Percentiles rank a stretch among this genome's conserved stretches.
These are phyloP conservation scores for Cephus nigrinus DNA, from an alignment of 2,888 invertebrate genomes.

Conservation along the genomic window DNA sequence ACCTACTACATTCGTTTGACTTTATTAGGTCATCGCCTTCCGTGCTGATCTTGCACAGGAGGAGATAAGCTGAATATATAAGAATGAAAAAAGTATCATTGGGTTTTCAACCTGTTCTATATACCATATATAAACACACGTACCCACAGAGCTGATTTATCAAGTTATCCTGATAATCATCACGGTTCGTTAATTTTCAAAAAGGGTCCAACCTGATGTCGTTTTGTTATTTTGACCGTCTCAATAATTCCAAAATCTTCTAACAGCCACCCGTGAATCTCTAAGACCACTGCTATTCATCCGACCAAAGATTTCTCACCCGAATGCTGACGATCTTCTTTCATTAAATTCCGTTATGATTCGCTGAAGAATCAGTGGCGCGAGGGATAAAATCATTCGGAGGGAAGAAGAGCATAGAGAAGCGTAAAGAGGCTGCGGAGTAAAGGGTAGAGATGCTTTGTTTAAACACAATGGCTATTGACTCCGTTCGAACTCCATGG, in stretches of 20 bases:
- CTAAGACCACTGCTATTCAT: conserved; percentile 24
- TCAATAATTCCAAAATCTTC: conserved; percentile 40
- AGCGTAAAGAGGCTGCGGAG: neutral
- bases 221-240: neutral
- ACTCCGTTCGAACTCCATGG: conserved; percentile 43
- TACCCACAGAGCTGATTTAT: neutral
- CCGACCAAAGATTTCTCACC: neutral
- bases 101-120: neutral
- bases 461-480: conserved; percentile 60
- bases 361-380: conserved; percentile 27
- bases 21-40: neutral
- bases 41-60: neutral
- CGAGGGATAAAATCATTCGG: neutral
- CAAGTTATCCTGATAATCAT: conserved; percentile 1
- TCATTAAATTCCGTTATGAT: conserved; percentile 57
- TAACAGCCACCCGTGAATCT: conserved; percentile 11
- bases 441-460: conserved; percentile 41
- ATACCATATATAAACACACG: neutral
- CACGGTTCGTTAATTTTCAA: conserved; percentile 40
- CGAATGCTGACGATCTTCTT: conserved; percentile 41
- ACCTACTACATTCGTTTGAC: neutral
- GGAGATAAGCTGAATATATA: neutral
- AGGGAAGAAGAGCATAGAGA: neutral
- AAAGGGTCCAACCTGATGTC: neutral
- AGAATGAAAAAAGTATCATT: neutral